Conservation (phyloP, 2,113 vertebrate genomes). For the Daphoenositta chrysoptera region DNA sequence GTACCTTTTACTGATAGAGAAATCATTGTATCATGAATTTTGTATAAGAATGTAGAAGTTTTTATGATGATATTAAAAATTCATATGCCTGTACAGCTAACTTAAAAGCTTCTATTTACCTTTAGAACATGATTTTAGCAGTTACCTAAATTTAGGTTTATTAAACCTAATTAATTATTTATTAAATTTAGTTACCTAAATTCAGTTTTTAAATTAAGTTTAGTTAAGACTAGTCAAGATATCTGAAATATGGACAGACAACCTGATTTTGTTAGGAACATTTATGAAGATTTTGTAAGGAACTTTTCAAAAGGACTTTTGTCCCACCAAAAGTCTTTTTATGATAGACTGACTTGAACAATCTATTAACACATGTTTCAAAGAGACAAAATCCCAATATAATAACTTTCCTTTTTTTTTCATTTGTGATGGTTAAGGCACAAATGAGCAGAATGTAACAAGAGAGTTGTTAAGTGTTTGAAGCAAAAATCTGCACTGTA, state of each 20-base stretch:
- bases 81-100: neutral
- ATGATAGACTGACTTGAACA: neutral
- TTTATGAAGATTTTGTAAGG: neutral
- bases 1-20: neutral
- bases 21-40: neutral
- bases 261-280: neutral
- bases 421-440: neutral
- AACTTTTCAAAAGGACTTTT: neutral
- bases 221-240: neutral
- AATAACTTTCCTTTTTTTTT: neutral
- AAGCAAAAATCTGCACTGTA: conserved; percentile 56
- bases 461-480: conserved; percentile 23
- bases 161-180: no score
- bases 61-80: conserved; percentile 23
- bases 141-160: no score
- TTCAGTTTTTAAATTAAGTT: neutral
- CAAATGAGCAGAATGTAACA: neutral
- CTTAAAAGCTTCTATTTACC: neutral
- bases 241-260: neutral
- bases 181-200: no score
- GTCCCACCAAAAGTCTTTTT: neutral
- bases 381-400: neutral
- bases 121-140: neutral
- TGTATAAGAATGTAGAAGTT: neutral
- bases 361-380: neutral